Base-by-base conservation (phyloP, 1,140 invertebrate genomes). In the Drosophila funebris region DNA sequence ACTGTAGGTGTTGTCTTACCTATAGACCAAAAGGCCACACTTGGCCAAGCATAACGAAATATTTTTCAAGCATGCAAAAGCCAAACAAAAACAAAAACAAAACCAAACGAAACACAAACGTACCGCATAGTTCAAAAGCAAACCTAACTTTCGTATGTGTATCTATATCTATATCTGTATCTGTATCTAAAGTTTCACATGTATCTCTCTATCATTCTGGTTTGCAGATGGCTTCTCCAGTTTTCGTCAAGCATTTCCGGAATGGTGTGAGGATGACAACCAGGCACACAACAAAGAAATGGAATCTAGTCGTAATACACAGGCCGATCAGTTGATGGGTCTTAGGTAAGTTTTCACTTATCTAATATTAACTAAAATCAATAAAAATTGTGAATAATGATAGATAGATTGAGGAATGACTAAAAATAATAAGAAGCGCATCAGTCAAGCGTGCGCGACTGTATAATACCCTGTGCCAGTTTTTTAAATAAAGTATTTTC, bases 211-310 rank as follows among this genome's bases (percentile, higher is more conserved):
- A 13, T 52, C 36, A 24, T 39, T 27, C 0, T 60, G 5, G 18
- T 4, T 94, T 94, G 18, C 93, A 98, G 97, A 97, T 92, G 97
- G 97, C 57, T 97, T 97, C 84, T 93, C 93, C 60, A 94, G 94
- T 85, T 98, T 98, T 92, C 94, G 94, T 76, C 94, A 95, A 71
- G 93, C 94, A 43, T 98, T 96, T 92, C 97, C 97, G 22, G 97
- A 98, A 91, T 97, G 96, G 96, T 97, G 97, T 89, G 96, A 95
- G 77, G 93, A 94, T 64, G 93, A 93, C 56, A 90, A 64, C 41
- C 82, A 85, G 48, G 43, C 73, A 56, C 78, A 89, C 73, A 91
- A 72, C 71, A 88, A 89, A 70, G 90, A 91, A 74, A 90, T 90
- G 76, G 88, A 91, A 91, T 88, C 87, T 91, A 91, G 88, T 91